A percentile compares a stretch with the other conserved stretches of the same genome.
Conservation (phyloP, 2,113 vertebrate genomes). For the Acinonyx jubatus region DNA sequence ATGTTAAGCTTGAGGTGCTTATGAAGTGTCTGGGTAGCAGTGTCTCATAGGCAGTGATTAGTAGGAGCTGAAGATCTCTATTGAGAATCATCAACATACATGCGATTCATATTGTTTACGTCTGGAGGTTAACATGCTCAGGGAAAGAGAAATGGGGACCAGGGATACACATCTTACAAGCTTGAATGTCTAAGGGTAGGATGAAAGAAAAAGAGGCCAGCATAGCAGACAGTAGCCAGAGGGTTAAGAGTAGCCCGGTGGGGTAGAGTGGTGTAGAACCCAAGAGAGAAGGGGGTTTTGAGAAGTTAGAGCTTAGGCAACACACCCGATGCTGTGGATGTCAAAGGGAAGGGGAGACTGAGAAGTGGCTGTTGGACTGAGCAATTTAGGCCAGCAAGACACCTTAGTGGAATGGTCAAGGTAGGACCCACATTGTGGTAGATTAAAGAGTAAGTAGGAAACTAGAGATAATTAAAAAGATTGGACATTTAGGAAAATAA, state of each 20-base stretch:
- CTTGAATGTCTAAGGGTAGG: background rate
- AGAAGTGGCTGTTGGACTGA: background rate
- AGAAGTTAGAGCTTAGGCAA: background rate
- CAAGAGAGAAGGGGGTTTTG: background rate
- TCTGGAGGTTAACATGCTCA: background rate
- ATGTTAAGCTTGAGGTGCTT: background rate
- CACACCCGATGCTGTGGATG: background rate
- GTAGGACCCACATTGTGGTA: background rate
- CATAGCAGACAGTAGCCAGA: background rate
- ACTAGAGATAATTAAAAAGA: background rate
- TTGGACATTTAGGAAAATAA: background rate
- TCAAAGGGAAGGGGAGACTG: background rate
- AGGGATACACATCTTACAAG: background rate
- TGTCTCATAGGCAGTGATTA: background rate
- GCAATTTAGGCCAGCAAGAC: fast-evolving
- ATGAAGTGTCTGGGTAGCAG: background rate
- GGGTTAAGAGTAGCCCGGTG: background rate
- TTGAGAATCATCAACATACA: no score
- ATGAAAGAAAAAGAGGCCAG: background rate
- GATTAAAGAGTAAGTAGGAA: background rate
- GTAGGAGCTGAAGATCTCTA: background rate
- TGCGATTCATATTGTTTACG: background rate
- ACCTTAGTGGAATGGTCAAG: background rate
- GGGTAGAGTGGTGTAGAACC: background rate
- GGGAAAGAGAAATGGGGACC: background rate